Conservation (phyloP, 2,797 vertebrate genomes). For the Malacoraja senta region DNA sequence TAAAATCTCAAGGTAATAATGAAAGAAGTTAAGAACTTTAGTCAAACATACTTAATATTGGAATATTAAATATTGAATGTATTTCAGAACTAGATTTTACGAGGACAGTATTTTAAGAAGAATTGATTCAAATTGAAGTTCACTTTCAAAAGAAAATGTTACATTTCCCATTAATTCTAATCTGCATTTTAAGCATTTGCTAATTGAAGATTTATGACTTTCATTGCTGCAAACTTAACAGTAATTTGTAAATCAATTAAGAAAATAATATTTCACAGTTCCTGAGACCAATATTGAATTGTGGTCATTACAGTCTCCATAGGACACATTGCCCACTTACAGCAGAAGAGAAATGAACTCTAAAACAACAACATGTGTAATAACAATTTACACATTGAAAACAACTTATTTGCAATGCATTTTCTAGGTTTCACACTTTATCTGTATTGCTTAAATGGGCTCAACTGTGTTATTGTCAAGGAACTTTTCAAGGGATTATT, state of each 20-base stretch:
- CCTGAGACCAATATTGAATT: not conserved
- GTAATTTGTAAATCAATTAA: not conserved
- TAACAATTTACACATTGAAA: not conserved
- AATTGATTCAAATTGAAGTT: not conserved
- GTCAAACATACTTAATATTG: not conserved
- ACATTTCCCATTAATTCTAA: not conserved
- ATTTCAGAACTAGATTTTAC: not conserved
- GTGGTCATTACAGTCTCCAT: not conserved
- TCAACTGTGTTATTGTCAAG: not conserved
- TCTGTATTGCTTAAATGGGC: not conserved
- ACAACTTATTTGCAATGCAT: conserved; percentile 3
- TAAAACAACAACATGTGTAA: not conserved
- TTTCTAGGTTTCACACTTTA: not conserved
- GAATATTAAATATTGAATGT: not conserved
- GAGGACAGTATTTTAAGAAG: not conserved
- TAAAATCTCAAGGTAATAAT: not conserved
- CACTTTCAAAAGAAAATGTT: not conserved
- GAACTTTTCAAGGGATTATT: not conserved
- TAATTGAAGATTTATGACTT: not conserved
- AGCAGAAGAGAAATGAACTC: not conserved
- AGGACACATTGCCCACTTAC: not conserved
- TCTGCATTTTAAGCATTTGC: not conserved
- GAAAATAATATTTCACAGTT: not conserved
- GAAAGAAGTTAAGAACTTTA: not conserved
- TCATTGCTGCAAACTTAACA: not conserved